Conservation (phyloP, 1,140 invertebrate species). For the Acromyrmex charruanus region DNA sequence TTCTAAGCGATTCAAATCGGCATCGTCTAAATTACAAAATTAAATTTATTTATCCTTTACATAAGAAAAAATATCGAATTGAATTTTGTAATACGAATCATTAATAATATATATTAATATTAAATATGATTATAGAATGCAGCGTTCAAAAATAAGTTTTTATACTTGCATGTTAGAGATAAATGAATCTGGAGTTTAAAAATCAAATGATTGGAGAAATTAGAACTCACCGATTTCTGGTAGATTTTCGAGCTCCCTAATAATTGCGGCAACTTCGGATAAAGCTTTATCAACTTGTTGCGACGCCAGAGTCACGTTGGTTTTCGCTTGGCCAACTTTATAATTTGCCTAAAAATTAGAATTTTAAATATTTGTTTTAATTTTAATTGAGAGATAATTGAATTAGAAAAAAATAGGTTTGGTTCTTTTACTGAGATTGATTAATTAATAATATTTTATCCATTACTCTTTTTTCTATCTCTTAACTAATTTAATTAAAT, state of each 20-base stretch:
- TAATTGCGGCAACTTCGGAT: constrained; percentile 92
- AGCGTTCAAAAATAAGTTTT: background rate
- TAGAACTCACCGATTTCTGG: constrained; percentile 89
- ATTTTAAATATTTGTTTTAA: background rate
- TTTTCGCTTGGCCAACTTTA: constrained; percentile 95
- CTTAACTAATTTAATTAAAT: constrained; percentile 84
- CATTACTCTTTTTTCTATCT: background rate
- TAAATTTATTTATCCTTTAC: background rate
- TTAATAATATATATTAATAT: background rate
- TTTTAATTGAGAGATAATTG: background rate
- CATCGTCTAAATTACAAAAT: constrained; percentile 87
- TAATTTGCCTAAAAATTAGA: constrained; percentile 87
- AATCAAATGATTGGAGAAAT: background rate
- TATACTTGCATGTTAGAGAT: background rate
- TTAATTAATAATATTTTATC: background rate
- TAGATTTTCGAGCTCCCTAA: constrained; percentile 92
- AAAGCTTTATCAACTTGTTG: constrained; percentile 94
- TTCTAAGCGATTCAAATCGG: constrained; percentile 91
- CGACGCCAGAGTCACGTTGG: constrained; percentile 91
- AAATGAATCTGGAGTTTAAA: constrained; percentile 1
- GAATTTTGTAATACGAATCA: constrained; percentile 17
- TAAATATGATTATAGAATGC: background rate
- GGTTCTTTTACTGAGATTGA: background rate
- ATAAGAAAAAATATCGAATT: background rate
- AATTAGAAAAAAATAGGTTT: background rate